These are phyloP conservation scores for Nebria salina DNA, from an alignment of 2,888 invertebrate genomes.

Conservation along the genomic window DNA sequence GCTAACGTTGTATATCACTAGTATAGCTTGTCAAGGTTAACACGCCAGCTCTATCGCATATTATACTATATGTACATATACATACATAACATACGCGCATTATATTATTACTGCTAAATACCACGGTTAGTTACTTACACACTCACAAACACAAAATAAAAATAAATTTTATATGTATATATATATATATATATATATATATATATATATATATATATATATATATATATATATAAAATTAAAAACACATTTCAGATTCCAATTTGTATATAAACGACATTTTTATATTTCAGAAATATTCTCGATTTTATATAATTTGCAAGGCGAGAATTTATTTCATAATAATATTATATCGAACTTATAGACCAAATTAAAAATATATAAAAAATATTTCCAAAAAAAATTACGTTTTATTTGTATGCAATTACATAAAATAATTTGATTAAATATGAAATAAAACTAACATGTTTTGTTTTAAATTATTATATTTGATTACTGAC, in stretches of 20 bases:
- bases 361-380: too few species aligned
- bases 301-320: background rate
- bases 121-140: constrained; percentile 34
- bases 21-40: constrained; percentile 53
- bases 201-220: constrained; percentile 3
- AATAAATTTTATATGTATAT: background rate
- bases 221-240: constrained; percentile 8
- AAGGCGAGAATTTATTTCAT: background rate
- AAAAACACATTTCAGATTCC: background rate
- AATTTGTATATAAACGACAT: background rate
- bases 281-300: background rate
- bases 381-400: too few species aligned
- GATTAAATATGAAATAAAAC: too few species aligned
- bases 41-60: constrained; percentile 56
- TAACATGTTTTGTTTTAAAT: background rate
- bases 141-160: constrained; percentile 15
- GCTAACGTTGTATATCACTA: constrained; percentile 56
- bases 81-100: constrained; percentile 19
- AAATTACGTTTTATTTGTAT: too few species aligned
- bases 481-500: background rate
- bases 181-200: constrained; percentile 8
- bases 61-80: constrained; percentile 39
- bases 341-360: too few species aligned
- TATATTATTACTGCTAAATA: background rate
- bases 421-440: too few species aligned